A percentile compares a stretch with the other conserved stretches of the same genome.
These are phyloP conservation scores for Neotoma lepida DNA, from an alignment of 2,113 vertebrate species.

Conservation along the genomic window DNA sequence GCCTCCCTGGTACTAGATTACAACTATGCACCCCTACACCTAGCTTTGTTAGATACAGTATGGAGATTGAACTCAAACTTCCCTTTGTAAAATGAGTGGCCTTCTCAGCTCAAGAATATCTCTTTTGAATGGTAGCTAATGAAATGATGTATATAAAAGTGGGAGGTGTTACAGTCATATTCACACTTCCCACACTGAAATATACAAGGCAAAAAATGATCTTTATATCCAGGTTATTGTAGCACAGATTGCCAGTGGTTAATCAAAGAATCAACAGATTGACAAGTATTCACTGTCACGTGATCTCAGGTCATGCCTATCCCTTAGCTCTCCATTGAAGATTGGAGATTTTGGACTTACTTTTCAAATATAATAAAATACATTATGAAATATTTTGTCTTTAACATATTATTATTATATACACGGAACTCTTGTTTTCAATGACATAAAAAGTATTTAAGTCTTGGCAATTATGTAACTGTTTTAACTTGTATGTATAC, in stretches of 20 bases:
- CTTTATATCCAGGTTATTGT: background rate
- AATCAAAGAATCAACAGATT: background rate
- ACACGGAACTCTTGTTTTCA: constrained; percentile 24
- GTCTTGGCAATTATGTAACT: background rate
- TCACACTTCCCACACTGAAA: background rate
- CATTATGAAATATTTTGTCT: constrained; percentile 24
- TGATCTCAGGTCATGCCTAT: background rate
- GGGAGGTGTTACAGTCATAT: background rate
- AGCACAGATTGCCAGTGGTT: background rate
- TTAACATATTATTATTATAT: background rate
- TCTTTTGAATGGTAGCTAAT: background rate
- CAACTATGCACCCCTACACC: background rate
- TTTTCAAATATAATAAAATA: background rate
- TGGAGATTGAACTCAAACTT: background rate
- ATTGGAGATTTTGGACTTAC: background rate
- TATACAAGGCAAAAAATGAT: background rate
- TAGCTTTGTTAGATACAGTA: background rate
- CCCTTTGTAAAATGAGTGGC: background rate
- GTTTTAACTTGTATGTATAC: background rate
- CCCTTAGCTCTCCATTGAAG: background rate
- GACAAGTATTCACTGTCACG: background rate
- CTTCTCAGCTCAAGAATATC: background rate
- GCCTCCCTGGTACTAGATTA: background rate
- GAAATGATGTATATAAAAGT: background rate
- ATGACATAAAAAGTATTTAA: background rate